phyloP scores from a whole-genome alignment of 1,140 invertebrate genomes.

The Metaphire vulgaris region DNA sequence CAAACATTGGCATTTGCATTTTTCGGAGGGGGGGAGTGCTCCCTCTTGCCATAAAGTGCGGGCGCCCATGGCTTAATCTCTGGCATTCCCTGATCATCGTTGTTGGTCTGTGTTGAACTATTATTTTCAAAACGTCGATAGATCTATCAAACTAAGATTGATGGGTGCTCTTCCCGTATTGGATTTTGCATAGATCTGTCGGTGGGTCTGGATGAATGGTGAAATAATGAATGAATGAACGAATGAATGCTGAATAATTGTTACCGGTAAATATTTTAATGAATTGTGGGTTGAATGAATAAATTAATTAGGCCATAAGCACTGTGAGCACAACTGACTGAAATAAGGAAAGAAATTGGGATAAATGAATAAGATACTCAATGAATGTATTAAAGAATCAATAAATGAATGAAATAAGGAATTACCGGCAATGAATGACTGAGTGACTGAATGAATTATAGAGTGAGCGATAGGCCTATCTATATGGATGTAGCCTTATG shows the following conservation, averaged over 20 bases:
- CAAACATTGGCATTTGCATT: too few species aligned
- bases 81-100: too few species aligned
- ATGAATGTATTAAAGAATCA: background rate
- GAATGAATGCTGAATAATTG: background rate
- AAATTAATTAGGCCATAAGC: background rate
- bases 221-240: background rate
- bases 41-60: too few species aligned
- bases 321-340: background rate
- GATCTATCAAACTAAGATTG: too few species aligned
- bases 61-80: too few species aligned
- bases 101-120: too few species aligned
- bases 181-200: background rate
- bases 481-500: too few species aligned
- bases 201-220: background rate
- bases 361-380: background rate
- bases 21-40: too few species aligned
- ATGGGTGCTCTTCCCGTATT: too few species aligned
- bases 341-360: background rate
- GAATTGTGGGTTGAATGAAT: background rate
- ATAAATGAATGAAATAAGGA: background rate
- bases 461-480: background rate
- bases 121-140: too few species aligned
- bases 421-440: background rate
- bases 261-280: background rate
- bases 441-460: background rate